phyloP scores from a whole-genome alignment of 2,888 invertebrate genomes.

The Aricia artaxerxes region DNA sequence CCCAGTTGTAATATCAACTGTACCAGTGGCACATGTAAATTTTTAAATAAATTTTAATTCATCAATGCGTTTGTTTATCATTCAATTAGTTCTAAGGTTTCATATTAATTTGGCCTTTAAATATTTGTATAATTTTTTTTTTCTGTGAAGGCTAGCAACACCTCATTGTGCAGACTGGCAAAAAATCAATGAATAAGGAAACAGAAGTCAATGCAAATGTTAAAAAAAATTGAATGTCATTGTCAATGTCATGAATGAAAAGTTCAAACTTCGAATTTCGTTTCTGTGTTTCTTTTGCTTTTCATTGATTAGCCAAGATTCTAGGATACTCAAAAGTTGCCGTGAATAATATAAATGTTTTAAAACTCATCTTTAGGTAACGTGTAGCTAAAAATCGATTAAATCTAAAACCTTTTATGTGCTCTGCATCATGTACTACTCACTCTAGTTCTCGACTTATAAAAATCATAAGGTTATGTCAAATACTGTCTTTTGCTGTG shows the following conservation, averaged over 20 bases:
- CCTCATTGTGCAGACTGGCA: neutral
- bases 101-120: no score
- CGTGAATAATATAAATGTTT: neutral
- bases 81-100: no score
- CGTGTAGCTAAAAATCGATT: neutral
- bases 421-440: neutral
- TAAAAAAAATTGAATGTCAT: slow-evolving; percentile 8
- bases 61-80: neutral
- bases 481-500: slow-evolving; percentile 57
- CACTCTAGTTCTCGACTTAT: slow-evolving; percentile 30
- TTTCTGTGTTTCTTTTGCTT: slow-evolving; percentile 36
- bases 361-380: neutral
- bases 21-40: slow-evolving; percentile 40
- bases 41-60: slow-evolving; percentile 33
- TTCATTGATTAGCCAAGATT: slow-evolving; percentile 35
- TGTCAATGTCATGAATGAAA: slow-evolving; percentile 30
- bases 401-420: neutral
- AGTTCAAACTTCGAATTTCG: slow-evolving; percentile 35
- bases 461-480: slow-evolving; percentile 66
- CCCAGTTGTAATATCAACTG: slow-evolving; percentile 43
- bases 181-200: neutral
- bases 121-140: neutral
- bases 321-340: slow-evolving; percentile 20
- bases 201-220: neutral
- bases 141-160: slow-evolving; percentile 6